phyloP scores from a whole-genome alignment of 2,113 vertebrate genomes.

The Heterotilapia buettikoferi region DNA sequence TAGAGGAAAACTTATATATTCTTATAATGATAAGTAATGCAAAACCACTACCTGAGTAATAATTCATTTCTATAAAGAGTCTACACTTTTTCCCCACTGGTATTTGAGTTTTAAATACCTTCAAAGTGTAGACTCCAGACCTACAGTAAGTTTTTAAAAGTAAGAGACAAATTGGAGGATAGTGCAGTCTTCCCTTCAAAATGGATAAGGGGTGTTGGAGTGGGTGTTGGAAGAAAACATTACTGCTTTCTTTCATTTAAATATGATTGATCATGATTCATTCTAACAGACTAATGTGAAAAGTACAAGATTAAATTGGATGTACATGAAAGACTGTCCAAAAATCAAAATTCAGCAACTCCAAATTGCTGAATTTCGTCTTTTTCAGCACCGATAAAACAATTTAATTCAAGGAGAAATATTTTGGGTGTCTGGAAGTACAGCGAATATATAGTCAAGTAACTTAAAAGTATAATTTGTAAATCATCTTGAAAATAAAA shows the following conservation, averaged over 20 bases:
- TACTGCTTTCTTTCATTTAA: neutral
- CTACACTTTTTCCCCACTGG: neutral
- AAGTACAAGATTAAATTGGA: neutral
- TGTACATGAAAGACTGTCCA: neutral
- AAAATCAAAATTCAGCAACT: neutral
- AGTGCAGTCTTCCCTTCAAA: neutral
- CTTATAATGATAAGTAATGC: neutral
- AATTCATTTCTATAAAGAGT: neutral
- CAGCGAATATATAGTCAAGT: neutral
- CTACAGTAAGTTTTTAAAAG: neutral
- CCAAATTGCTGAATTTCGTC: neutral
- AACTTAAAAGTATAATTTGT: neutral
- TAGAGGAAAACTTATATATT: neutral
- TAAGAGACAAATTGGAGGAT: neutral
- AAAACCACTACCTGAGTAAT: neutral
- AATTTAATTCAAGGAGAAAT: neutral
- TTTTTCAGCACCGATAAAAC: neutral
- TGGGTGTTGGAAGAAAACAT: neutral
- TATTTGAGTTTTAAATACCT: neutral
- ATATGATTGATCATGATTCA: neutral
- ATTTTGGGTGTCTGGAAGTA: neutral
- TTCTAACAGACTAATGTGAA: neutral
- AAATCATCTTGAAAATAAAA: neutral
- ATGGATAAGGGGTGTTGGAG: neutral
- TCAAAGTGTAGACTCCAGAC: neutral